Conservation (phyloP, 2,888 invertebrate species). For the Microplitis deprimator region DNA sequence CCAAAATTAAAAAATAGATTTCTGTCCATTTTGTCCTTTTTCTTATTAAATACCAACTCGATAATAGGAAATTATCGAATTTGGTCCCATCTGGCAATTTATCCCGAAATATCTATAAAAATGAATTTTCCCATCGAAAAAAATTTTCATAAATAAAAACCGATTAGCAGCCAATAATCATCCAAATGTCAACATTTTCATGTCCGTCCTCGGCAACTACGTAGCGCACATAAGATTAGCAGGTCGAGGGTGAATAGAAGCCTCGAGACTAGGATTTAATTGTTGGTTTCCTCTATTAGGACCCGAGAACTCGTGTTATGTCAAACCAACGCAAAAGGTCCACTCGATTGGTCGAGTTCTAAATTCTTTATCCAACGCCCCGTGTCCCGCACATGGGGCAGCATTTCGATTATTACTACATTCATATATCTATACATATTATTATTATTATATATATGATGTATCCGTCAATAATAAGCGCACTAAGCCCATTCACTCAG, state of each 20-base stretch:
- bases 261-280: slow-evolving; percentile 11
- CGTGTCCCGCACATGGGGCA: not conserved
- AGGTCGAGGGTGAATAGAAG: not conserved
- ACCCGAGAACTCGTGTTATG: not conserved
- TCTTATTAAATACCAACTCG: too few species aligned
- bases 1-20: too few species aligned
- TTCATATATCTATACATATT: slow-evolving; percentile 9
- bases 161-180: slow-evolving; percentile 16
- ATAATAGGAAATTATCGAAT: too few species aligned
- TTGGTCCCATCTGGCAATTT: not conserved
- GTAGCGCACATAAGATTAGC: not conserved
- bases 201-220: not conserved
- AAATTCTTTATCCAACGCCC: slow-evolving; percentile 13
- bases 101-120: not conserved
- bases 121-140: not conserved
- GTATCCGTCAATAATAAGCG: slow-evolving; percentile 47
- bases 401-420: slow-evolving; percentile 9
- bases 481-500: slow-evolving; percentile 49
- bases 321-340: not conserved
- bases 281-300: slow-evolving; percentile 28
- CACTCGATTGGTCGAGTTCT: slow-evolving; percentile 27
- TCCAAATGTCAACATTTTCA: slow-evolving; percentile 29
- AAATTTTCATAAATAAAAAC: slow-evolving; percentile 9
- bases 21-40: too few species aligned
- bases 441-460: slow-evolving; percentile 18